Percentiles rank a stretch among this genome's conserved stretches.
These are phyloP conservation scores for Pseudomyrmex flavicornis DNA, from an alignment of 1,140 invertebrate species.

Conservation along the genomic window DNA sequence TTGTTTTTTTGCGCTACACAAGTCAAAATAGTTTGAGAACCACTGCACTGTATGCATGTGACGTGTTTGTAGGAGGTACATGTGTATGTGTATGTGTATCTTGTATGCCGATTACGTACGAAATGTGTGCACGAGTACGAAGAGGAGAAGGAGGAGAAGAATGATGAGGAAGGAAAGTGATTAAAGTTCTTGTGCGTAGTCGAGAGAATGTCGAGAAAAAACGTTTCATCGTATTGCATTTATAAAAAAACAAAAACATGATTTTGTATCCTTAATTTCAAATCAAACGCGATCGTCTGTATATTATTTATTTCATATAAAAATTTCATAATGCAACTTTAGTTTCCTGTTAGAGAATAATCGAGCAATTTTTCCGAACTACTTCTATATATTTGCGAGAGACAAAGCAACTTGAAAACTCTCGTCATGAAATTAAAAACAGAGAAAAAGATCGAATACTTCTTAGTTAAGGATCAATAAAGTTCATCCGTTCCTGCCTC, in stretches of 20 bases:
- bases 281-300: background rate
- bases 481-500: background rate
- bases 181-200: background rate
- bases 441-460: background rate
- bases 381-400: background rate
- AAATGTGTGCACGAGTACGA: background rate
- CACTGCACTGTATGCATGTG: too few species aligned
- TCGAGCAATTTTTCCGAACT: background rate
- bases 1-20: too few species aligned
- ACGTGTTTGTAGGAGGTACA: conserved; percentile 36
- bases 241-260: background rate
- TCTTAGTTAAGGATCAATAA: background rate
- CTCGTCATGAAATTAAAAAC: background rate
- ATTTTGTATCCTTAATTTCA: background rate
- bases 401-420: background rate
- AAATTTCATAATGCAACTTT: background rate
- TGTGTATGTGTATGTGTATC: background rate
- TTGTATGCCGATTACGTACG: background rate
- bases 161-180: conserved; percentile 23
- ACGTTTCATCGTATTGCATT: background rate
- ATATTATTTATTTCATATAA: background rate
- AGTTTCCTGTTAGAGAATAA: background rate
- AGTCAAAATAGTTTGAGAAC: too few species aligned
- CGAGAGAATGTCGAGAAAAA: background rate
- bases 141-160: background rate